Evolutionary conservation across 2,113 vertebrate genomes (phyloP).

Genomic region (Corydoras maculifer): DNA sequence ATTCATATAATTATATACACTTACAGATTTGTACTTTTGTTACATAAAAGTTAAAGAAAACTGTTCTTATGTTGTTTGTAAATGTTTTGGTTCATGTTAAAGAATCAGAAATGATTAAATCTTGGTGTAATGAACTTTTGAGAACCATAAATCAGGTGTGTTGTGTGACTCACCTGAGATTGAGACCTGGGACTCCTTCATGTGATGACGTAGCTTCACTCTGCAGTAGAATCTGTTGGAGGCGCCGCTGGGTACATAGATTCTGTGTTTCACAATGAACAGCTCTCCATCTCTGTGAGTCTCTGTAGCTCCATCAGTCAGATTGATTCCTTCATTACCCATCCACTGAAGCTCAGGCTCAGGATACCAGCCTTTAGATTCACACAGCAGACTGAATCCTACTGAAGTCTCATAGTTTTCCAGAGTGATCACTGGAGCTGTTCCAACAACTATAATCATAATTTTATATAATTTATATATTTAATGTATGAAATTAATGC

Average conservation of each 20-base stretch:
- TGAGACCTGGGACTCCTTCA: not conserved
- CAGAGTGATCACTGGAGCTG: not conserved
- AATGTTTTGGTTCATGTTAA: too few species aligned
- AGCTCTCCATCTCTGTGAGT: not conserved
- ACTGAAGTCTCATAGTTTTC: not conserved
- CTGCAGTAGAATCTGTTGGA: not conserved
- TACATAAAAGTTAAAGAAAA: too few species aligned
- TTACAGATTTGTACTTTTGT: too few species aligned
- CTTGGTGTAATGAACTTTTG: too few species aligned
- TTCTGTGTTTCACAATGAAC: not conserved
- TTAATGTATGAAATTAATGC: too few species aligned
- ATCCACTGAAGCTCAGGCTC: not conserved
- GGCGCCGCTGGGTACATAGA: not conserved
- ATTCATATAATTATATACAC: too few species aligned
- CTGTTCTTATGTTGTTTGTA: too few species aligned
- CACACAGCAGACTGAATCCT: conserved; percentile 1
- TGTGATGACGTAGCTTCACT: not conserved
- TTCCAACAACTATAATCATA: not conserved
- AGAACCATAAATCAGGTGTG: too few species aligned
- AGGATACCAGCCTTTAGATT: conserved; percentile 3
- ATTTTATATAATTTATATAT: too few species aligned
- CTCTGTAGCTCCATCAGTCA: not conserved
- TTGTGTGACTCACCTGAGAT: not conserved
- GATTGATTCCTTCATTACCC: not conserved
- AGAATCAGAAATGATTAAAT: too few species aligned